These are phyloP conservation scores for Pelodytes ibericus DNA, from an alignment of 2,797 vertebrate genomes.

Conservation along the genomic window DNA sequence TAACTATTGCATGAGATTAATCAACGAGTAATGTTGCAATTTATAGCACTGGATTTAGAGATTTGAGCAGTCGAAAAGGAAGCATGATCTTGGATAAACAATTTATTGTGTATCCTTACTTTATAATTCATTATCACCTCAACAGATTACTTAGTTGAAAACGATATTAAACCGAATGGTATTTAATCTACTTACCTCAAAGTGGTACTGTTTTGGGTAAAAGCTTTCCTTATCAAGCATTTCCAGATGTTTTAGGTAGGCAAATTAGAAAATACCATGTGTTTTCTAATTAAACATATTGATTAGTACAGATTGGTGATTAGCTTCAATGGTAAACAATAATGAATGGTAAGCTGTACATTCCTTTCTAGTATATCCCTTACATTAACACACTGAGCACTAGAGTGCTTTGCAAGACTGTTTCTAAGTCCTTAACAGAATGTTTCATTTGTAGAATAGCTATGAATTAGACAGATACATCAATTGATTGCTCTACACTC, in stretches of 20 bases:
- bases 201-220: constrained; percentile 62
- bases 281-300: constrained; percentile 51
- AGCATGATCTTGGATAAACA: constrained; percentile 62
- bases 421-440: too few relatives aligned
- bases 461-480: too few relatives aligned
- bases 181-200: constrained; percentile 70
- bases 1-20: constrained; percentile 63
- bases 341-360: constrained; percentile 2
- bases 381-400: neutral
- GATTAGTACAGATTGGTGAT: constrained; percentile 32
- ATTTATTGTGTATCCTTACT: constrained; percentile 67
- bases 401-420: neutral
- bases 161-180: constrained; percentile 68
- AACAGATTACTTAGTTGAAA: constrained; percentile 70
- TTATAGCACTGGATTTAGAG: constrained; percentile 61
- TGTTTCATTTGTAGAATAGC: too few relatives aligned
- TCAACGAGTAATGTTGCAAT: constrained; percentile 60
- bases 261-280: constrained; percentile 45
- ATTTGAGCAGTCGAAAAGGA: constrained; percentile 63
- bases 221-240: constrained; percentile 61
- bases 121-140: constrained; percentile 69
- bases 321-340: constrained; percentile 28
- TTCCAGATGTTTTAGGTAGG: constrained; percentile 58
- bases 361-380: neutral
- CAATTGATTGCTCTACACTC: too few relatives aligned